Evolutionary conservation across 2,888 invertebrate genomes (phyloP).

Genomic region (Acheta domesticus): DNA sequence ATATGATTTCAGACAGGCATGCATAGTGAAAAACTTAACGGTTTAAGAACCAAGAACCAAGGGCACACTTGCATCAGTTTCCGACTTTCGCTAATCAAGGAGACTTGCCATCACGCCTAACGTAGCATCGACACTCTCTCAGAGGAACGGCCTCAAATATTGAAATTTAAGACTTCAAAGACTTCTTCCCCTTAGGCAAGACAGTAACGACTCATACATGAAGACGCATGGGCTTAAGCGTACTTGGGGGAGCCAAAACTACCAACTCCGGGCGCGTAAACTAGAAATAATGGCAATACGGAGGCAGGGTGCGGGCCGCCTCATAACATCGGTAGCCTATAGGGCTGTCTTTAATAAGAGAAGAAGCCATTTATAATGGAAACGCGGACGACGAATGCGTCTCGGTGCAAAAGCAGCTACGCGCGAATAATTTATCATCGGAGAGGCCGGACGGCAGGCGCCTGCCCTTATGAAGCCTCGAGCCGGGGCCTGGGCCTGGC

Average conservation of each 20-base stretch:
- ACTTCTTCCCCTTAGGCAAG: background rate
- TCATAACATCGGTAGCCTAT: constrained; percentile 2
- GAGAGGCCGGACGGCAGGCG: background rate
- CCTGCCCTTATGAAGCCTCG: background rate
- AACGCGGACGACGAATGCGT: background rate
- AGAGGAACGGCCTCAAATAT: background rate
- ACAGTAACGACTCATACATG: constrained; percentile 1
- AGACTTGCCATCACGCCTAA: background rate
- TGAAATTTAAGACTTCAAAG: constrained; percentile 18
- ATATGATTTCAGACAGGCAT: no score
- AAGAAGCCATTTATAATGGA: constrained; percentile 7
- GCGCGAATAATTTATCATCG: background rate
- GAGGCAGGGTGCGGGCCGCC: background rate
- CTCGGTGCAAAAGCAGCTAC: background rate
- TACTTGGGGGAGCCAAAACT: background rate
- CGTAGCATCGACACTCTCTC: background rate
- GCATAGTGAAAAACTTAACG: no score
- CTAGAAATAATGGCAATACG: constrained; percentile 1
- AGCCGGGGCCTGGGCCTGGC: no score
- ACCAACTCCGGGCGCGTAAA: background rate
- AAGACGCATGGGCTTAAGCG: constrained; percentile 5
- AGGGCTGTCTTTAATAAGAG: background rate
- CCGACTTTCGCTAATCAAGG: no score
- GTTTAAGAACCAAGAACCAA: no score
- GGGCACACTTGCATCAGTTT: no score